Base-by-base conservation (phyloP, 2,113 vertebrate species). In the Phrynosoma blainvillii region DNA sequence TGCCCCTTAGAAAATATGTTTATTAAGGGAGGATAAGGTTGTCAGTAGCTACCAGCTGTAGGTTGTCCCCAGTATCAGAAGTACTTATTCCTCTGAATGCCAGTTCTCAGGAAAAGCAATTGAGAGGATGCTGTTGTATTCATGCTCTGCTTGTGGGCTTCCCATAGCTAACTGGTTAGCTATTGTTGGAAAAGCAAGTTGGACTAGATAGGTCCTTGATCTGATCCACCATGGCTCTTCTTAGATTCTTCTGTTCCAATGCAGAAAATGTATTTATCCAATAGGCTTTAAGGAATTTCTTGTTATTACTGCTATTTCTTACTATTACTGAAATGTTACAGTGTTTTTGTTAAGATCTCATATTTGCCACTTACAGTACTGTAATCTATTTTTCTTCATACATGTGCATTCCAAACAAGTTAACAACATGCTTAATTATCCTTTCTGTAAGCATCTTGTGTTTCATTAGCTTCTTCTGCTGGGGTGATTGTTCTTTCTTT, bases 341-440 rank as follows among this genome's bases (percentile, higher is more conserved):
- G 90, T 95, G 95, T 93, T 83, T 87, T 92, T 92, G 90, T 76
- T 94, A 93, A 94, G 86, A 89, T 87, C 92, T 89, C 91, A 81
- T 59, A 59, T 59, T 59, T 59, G 56, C 86, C 92, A 12, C 87
- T 95, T 84, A 89, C 85, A 59, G 92, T 92, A 93, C 90, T 82
- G 90, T 70, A 77, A 40, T 30, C 16, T 83, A 92, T 56, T 92
- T 85, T 88, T 91, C 89, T 89, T 91, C 66, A 89, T 90, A 87
- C 85, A 88, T 36, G 68, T 94, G 95, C 95, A 92, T 94, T 96
- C 94, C 40, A 74, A 84, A 66, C 14, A 87, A 87, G 66, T 95
- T 94, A 92, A 90, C 92, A 95, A 87, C 77, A 89, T 88, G 89
- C 90, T 93, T 95, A 95, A 96, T 96, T 96, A 94, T 86, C 92